A percentile compares a stretch with the other conserved stretches of the same genome.
phyloP scores from a whole-genome alignment of 2,113 vertebrate species.

The Uria lomvia region DNA sequence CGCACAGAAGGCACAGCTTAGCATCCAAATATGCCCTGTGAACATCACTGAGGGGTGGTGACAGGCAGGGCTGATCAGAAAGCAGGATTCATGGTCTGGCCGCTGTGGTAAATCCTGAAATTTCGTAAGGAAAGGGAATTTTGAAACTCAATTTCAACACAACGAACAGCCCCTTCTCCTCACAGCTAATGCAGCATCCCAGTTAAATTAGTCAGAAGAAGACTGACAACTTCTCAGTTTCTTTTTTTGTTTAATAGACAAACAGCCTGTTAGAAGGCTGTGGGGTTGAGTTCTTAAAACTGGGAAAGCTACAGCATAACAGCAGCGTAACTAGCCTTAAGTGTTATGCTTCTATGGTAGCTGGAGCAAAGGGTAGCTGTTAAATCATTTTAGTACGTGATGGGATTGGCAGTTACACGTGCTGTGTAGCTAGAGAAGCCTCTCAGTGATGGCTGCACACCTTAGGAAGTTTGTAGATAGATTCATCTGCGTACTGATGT shows the following conservation, averaged over 20 bases:
- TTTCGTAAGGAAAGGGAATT: not conserved
- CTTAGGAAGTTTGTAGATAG: not conserved
- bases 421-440: not conserved
- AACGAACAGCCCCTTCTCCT: not conserved
- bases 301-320: not conserved
- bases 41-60: not conserved
- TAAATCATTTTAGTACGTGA: not conserved
- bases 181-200: not conserved
- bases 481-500: not conserved
- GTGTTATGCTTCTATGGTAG: not conserved
- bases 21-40: not conserved
- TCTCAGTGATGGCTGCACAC: not conserved
- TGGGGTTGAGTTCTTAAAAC: not conserved
- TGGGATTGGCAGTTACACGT: not conserved
- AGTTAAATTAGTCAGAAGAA: not conserved
- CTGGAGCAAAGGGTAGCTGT: not conserved
- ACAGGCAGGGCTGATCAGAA: not conserved
- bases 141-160: not conserved
- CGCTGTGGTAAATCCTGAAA: not conserved
- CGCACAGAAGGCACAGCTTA: not conserved
- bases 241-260: not conserved
- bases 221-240: fast-evolving
- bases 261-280: not conserved
- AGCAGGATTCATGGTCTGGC: not conserved
- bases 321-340: not conserved